These are phyloP conservation scores for Spatula versicolor DNA, from an alignment of 2,797 vertebrate species.

Conservation along the genomic window DNA sequence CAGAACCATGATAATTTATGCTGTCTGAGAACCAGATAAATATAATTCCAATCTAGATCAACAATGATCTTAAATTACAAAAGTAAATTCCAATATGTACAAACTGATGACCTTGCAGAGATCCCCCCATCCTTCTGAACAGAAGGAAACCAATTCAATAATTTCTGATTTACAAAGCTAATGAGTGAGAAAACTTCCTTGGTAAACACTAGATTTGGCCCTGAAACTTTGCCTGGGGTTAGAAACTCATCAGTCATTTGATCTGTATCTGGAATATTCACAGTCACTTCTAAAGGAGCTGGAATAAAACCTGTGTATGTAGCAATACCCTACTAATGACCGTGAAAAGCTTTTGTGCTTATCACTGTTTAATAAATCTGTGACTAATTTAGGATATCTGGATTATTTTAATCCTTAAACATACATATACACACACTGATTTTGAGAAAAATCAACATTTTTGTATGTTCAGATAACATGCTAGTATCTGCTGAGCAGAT, in stretches of 20 bases:
- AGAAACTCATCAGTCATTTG: neutral
- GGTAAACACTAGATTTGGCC: neutral
- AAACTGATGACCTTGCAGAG: neutral
- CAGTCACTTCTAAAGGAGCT: neutral
- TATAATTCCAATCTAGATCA: neutral
- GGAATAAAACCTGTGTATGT: neutral
- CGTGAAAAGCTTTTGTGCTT: neutral
- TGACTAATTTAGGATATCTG: neutral
- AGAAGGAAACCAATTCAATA: neutral
- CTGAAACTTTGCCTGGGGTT: neutral
- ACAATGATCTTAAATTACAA: neutral
- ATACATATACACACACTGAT: neutral
- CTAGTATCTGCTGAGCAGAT: neutral
- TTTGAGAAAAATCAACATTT: neutral
- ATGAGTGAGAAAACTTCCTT: neutral
- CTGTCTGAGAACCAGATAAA: neutral
- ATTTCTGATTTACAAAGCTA: neutral
- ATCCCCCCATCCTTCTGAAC: neutral
- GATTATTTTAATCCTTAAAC: slow-evolving; percentile 2
- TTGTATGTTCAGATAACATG: neutral
- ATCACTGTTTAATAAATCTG: neutral
- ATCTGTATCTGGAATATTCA: neutral
- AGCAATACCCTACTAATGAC: neutral
- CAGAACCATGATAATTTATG: neutral
- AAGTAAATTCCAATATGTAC: neutral